Conservation (phyloP, 2,113 vertebrate genomes). For the Nestor notabilis region DNA sequence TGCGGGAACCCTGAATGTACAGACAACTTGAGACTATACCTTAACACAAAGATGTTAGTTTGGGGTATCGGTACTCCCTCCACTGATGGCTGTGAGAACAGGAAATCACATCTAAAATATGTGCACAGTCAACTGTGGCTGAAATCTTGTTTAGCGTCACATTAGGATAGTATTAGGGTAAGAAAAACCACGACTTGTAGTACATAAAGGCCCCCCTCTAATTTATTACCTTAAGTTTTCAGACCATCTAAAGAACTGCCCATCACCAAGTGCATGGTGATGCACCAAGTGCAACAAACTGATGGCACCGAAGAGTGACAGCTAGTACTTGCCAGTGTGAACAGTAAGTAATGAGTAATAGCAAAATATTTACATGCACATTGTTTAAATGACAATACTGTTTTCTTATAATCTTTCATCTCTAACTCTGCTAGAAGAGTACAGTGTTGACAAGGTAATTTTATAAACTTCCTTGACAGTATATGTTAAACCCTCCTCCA, state of each 20-base stretch:
- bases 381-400: conserved; percentile 68
- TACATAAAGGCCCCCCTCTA: background rate
- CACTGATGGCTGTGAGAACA: background rate
- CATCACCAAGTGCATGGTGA: background rate
- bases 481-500: conserved; percentile 62
- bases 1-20: background rate
- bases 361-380: conserved; percentile 62
- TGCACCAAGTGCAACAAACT: background rate
- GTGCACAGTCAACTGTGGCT: background rate
- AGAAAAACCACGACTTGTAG: background rate
- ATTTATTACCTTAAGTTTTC: background rate
- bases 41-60: background rate
- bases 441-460: conserved; percentile 68
- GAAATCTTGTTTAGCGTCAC: background rate
- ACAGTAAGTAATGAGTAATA: conserved; percentile 64
- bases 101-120: background rate
- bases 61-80: background rate
- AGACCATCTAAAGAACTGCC: background rate
- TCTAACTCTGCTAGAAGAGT: conserved; percentile 61
- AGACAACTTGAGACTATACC: background rate
- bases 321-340: conserved; percentile 41
- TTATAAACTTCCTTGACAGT: conserved; percentile 74
- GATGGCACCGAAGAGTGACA: conserved; percentile 9
- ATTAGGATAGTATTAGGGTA: background rate
- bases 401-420: conserved; percentile 70